phyloP scores from a whole-genome alignment of 2,797 vertebrate species.

The Austrolebias charrua region DNA sequence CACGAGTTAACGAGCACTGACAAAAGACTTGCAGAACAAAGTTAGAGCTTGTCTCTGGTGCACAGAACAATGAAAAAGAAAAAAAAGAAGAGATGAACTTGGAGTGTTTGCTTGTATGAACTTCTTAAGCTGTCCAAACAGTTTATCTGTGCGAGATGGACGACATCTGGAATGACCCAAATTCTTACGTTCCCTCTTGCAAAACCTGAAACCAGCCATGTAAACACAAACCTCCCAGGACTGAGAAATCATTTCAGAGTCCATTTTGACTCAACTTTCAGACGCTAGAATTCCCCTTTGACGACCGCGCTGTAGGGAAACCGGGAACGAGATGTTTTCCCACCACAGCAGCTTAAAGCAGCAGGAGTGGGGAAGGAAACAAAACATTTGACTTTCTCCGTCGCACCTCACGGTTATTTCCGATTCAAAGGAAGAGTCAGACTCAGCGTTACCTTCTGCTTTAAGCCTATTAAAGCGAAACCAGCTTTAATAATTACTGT shows the following conservation, averaged over 20 bases:
- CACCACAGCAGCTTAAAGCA: conserved; percentile 19
- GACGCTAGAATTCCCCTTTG: conserved; percentile 56
- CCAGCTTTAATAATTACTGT: conserved; percentile 49
- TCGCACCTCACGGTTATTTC: conserved; percentile 21
- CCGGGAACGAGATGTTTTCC: conserved; percentile 7
- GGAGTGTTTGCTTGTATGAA: conserved; percentile 31
- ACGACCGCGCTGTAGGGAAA: conserved; percentile 27
- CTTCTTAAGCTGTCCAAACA: conserved; percentile 62
- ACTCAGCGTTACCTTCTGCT: conserved; percentile 27
- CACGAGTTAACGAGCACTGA: conserved; percentile 25
- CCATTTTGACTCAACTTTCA: conserved; percentile 47
- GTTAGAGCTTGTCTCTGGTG: conserved; percentile 17
- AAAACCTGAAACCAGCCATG: conserved; percentile 43
- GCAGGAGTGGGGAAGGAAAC: background rate
- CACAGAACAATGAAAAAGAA: conserved; percentile 39
- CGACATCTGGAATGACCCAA: conserved; percentile 49
- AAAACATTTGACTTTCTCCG: conserved; percentile 34
- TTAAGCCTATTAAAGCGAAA: conserved; percentile 41
- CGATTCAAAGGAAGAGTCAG: conserved; percentile 7
- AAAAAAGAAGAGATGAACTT: conserved; percentile 29
- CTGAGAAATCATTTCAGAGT: conserved; percentile 35
- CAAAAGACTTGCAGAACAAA: conserved; percentile 24
- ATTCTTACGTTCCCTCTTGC: conserved; percentile 54
- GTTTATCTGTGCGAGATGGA: conserved; percentile 57
- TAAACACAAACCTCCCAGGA: conserved; percentile 51